Evolutionary conservation across 2,113 vertebrate species (phyloP).

Genomic region (Trogon melanurus): DNA sequence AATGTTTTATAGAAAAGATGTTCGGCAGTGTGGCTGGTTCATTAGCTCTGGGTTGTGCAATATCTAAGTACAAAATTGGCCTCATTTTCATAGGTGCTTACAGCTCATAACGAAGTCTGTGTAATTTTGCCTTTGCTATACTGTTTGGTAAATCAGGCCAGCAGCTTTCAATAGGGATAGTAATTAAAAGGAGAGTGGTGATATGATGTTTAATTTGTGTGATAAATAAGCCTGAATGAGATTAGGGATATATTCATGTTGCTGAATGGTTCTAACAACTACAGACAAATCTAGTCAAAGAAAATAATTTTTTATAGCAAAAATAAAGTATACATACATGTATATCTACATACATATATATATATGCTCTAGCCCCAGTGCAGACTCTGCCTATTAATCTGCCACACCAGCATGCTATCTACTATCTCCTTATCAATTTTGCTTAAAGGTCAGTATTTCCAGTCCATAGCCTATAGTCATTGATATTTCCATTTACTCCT

Average conservation of each 20-base stretch:
- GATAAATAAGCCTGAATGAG: neutral
- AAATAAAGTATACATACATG: neutral
- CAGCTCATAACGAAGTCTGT: neutral
- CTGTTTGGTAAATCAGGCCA: neutral
- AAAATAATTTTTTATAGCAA: neutral
- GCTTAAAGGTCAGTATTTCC: neutral
- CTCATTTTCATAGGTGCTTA: conserved; percentile 38
- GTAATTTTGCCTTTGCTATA: neutral
- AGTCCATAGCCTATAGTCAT: neutral
- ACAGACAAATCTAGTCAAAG: neutral
- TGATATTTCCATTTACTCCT: neutral
- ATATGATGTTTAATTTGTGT: neutral
- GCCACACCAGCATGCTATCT: neutral
- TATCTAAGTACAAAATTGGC: neutral
- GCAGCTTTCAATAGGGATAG: neutral
- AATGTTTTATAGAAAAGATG: conserved; percentile 3
- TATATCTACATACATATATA: too few relatives aligned
- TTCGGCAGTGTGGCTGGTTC: neutral
- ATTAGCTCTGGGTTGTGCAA: conserved; percentile 2
- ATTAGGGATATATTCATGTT: neutral
- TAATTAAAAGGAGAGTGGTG: neutral
- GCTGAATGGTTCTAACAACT: neutral
- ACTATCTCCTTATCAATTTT: neutral
- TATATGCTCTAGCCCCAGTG: neutral
- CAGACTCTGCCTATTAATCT: neutral